Base-by-base conservation (phyloP, 2,113 vertebrate species). In the Stegastes partitus region DNA sequence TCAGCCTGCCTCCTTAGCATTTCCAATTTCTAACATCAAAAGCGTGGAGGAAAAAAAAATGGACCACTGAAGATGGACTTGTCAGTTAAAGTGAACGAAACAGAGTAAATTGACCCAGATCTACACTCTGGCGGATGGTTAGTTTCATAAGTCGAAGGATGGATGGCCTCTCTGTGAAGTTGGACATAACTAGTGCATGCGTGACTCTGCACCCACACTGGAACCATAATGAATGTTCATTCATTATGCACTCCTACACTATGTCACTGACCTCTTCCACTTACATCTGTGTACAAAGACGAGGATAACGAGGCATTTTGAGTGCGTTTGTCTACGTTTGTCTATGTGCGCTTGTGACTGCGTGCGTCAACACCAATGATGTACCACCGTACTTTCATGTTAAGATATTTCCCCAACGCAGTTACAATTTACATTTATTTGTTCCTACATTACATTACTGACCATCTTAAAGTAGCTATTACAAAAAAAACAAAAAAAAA, bases 181-280 rank as follows among this genome's bases (percentile, higher is more conserved):
- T 34, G 2, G 5, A 63, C 23, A 21, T 74, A 66, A 44, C 3
- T 47, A 63, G 28, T 28, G 9, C 12, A 22, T 68, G 21, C 59
- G 44, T 72, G n/a, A 39, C 55, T 44, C 26, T 51, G 37, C n/a
- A 16, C 50, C 54, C 49, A 53, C 63, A 23, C 55, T 49, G 51
- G 25, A 57, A 53, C 26, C 11, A 75, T 63, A 42, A 63, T 37
- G 9, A 79, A 26, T 3, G 19, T 19, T 44, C 56, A 65, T 63
- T 82, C 75, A 77, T 68, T 68, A 59, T 63, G 11, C 11, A 37
- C 65, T 67, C 77, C 74, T 34, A 62, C 53, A 39, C 23, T 18
- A 31, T 14, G 34, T 55, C 56, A 68, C 11, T 55, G 34, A 68
- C 64, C 51, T 56, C 74, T 19, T 54, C 8, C 42, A 68, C 69